These are phyloP conservation scores for Kradibia gibbosae DNA, from an alignment of 1,140 invertebrate genomes.

Conservation along the genomic window DNA sequence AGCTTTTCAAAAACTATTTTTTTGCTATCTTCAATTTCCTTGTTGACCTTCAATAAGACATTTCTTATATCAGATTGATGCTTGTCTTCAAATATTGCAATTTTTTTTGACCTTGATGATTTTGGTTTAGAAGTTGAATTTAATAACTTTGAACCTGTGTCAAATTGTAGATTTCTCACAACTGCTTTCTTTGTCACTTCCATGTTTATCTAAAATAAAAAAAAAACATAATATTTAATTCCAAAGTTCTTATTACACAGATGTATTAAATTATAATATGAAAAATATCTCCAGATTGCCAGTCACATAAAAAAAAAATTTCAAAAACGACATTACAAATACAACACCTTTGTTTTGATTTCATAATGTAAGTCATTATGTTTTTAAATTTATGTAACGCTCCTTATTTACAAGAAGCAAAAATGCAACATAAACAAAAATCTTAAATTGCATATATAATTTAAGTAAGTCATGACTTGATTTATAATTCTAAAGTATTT, in stretches of 20 bases:
- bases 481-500: not conserved
- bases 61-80: constrained; percentile 65
- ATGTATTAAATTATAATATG: constrained; percentile 23
- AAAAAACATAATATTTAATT: not conserved
- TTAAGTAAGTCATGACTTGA: constrained; percentile 6
- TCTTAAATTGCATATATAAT: constrained; percentile 5
- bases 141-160: constrained; percentile 50
- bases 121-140: constrained; percentile 52
- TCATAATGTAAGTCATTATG: constrained; percentile 14
- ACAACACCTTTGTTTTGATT: not conserved
- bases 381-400: constrained; percentile 41
- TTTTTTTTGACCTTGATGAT: constrained; percentile 44
- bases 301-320: not conserved
- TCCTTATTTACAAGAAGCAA: constrained; percentile 38
- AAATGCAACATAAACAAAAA: constrained; percentile 22
- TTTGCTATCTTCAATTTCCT: constrained; percentile 54
- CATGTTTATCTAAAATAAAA: constrained; percentile 49
- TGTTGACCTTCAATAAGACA: constrained; percentile 63
- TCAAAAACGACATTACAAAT: constrained; percentile 2
- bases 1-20: constrained; percentile 66
- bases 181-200: constrained; percentile 55
- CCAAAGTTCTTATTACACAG: not conserved
- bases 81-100: constrained; percentile 54
- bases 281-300: not conserved
- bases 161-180: constrained; percentile 64